These are phyloP conservation scores for Oplegnathus fasciatus DNA, from an alignment of 2,113 vertebrate genomes.

Conservation along the genomic window DNA sequence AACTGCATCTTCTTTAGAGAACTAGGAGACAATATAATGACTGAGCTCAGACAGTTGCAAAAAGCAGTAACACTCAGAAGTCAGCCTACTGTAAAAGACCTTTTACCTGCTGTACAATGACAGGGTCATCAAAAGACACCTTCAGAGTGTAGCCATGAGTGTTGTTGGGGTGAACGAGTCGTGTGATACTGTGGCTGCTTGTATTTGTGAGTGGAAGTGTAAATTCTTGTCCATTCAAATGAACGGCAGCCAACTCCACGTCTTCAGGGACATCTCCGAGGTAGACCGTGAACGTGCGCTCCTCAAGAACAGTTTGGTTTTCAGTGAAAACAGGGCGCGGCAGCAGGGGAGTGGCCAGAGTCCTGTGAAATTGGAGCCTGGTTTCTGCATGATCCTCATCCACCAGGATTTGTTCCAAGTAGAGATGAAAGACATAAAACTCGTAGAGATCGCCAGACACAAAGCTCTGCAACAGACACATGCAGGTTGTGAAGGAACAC, in stretches of 20 bases:
- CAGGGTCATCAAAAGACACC: slow-evolving; percentile 65
- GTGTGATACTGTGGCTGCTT: slow-evolving; percentile 3
- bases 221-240: slow-evolving; percentile 58
- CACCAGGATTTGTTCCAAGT: slow-evolving; percentile 61
- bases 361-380: slow-evolving; percentile 36
- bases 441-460: slow-evolving; percentile 50
- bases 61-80: not conserved
- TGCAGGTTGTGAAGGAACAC: not conserved
- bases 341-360: slow-evolving; percentile 55
- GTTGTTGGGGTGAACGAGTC: slow-evolving; percentile 41
- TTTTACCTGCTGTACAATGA: slow-evolving; percentile 55
- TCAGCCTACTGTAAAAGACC: not conserved
- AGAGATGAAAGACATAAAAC: slow-evolving; percentile 61
- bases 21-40: slow-evolving; percentile 37
- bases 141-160: slow-evolving; percentile 66
- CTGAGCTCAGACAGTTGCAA: too few species aligned
- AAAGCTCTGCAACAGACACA: slow-evolving; percentile 64
- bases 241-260: slow-evolving; percentile 52
- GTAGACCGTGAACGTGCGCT: slow-evolving; percentile 52
- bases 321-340: slow-evolving; percentile 1
- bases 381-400: slow-evolving; percentile 45
- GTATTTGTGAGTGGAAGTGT: not conserved
- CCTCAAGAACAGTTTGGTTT: slow-evolving; percentile 49
- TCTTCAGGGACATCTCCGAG: slow-evolving; percentile 72
- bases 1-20: slow-evolving; percentile 29